phyloP scores from a whole-genome alignment of 2,797 vertebrate genomes.

The Aselliscus stoliczkanus region DNA sequence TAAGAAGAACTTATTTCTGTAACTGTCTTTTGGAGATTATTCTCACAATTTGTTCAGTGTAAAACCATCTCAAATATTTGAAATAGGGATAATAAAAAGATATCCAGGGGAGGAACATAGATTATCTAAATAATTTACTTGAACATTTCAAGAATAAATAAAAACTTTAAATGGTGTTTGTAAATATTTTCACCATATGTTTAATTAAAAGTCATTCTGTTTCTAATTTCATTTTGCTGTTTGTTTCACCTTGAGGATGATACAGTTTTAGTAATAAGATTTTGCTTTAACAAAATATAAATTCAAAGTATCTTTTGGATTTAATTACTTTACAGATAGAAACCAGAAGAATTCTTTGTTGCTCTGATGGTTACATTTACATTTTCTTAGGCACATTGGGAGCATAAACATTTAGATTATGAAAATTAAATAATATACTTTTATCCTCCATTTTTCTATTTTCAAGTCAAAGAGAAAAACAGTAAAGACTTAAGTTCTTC shows the following conservation, averaged over 20 bases:
- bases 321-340: background rate
- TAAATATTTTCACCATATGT: slow-evolving; percentile 22
- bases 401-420: background rate
- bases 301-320: background rate
- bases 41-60: background rate
- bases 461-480: slow-evolving; percentile 7
- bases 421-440: background rate
- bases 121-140: slow-evolving; percentile 1
- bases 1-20: background rate
- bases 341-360: background rate
- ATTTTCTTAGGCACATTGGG: background rate
- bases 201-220: background rate
- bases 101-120: background rate
- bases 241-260: slow-evolving; percentile 9
- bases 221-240: background rate
- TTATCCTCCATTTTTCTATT: background rate
- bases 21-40: background rate
- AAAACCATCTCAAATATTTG: background rate
- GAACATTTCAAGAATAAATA: background rate
- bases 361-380: background rate
- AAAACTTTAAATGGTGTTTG: background rate
- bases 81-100: background rate
- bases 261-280: background rate
- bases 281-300: slow-evolving; percentile 11
- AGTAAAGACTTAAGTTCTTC: background rate